Base-by-base conservation (phyloP, 1,140 invertebrate species). In the Dreissena rostriformis region DNA sequence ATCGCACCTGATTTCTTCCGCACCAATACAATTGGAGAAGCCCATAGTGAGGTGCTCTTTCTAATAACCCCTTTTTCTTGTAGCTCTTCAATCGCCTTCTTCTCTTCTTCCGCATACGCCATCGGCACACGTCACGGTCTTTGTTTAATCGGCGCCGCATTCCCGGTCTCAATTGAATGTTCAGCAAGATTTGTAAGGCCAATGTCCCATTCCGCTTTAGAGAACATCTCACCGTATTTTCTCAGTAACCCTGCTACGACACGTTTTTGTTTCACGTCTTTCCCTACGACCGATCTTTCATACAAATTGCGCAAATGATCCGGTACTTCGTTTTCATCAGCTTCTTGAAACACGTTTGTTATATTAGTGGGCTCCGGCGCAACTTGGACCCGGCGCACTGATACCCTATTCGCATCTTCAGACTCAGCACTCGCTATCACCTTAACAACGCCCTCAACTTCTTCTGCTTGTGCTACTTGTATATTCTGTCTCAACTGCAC, bases 81-180 rank as follows among this genome's bases (percentile, higher is more conserved):
- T n/a, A 29, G 26, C 52, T 63, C 57, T 24, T 12, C 22, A 29
- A 76, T 28, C n/a, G 51, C 26, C 22, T n/a, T 39, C 57, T 29
- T 65, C 22, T 61, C 74, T 6, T 76, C 74, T 10, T 76, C 29
- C 19, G 26, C 55, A 29, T 26, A 57, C 19, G 7, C 8, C 55
- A 65, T 5, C 19, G 74, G 74, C 14, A 65, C 10, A n/a, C 55
- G 51, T 29, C 74, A 6, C 6, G 15, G 26, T 0, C 6, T 49
- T 29, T 39, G 55, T 29, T 63, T 57, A 55, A 76, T 63, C 5
- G 74, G 74, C 55, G 26, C 17, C 19, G 74, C 52, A 63, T 76
- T n/a, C 4, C 55, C 52, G 7, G 57, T 76, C 24, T 57, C 28
- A 76, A 76, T 76, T 14, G 24, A 26, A 49, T 76, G 74, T 22